Conservation (phyloP, 1,140 invertebrate genomes). For the Drosophila pectinifera region DNA sequence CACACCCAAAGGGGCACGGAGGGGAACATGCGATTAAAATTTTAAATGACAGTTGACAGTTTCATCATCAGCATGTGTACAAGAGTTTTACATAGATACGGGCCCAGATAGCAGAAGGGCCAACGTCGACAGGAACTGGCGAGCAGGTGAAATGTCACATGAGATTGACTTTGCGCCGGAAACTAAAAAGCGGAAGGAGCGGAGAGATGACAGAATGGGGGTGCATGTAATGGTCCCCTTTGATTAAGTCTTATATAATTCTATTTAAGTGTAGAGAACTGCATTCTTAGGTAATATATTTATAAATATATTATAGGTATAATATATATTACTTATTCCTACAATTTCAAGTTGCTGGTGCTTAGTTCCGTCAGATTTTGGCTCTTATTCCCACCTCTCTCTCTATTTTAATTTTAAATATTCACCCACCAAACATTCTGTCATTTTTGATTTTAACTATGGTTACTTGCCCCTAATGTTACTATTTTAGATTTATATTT, state of each 20-base stretch:
- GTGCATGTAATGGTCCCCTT: background rate
- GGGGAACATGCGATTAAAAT: slow-evolving; percentile 59
- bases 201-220: background rate
- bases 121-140: slow-evolving; percentile 45
- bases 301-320: too few relatives aligned
- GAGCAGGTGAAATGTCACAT: slow-evolving; percentile 62
- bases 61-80: slow-evolving; percentile 62
- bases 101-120: slow-evolving; percentile 11
- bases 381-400: background rate
- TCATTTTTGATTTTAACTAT: background rate
- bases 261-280: background rate
- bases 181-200: slow-evolving; percentile 31
- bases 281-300: too few relatives aligned
- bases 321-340: background rate
- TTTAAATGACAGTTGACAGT: slow-evolving; percentile 66
- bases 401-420: background rate
- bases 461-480: background rate
- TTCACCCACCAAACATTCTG: too few relatives aligned
- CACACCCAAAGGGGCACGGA: background rate
- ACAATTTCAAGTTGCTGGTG: background rate
- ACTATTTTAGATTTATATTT: background rate
- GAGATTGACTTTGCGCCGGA: slow-evolving; percentile 48
- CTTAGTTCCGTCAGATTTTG: too few relatives aligned
- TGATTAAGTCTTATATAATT: background rate
- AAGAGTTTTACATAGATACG: slow-evolving; percentile 54